Evolutionary conservation across 2,888 invertebrate species (phyloP).

Genomic region (Boloria selene): DNA sequence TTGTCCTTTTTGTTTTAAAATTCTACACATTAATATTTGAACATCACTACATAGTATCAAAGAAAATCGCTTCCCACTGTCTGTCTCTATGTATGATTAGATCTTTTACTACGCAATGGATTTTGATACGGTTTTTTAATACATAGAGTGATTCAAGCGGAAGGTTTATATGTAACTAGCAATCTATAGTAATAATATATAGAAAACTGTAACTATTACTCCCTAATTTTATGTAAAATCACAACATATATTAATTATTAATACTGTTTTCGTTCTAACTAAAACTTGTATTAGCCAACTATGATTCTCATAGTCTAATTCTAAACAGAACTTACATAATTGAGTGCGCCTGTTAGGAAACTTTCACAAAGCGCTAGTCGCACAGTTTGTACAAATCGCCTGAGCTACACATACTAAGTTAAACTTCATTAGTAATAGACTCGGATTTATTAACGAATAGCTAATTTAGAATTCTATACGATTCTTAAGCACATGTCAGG

Average conservation of each 20-base stretch:
- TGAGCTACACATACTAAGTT: constrained; percentile 24
- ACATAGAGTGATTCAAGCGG: no score
- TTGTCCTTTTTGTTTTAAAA: constrained; percentile 5
- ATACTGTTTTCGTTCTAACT: not conserved
- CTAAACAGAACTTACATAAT: constrained; percentile 8
- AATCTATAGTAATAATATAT: no score
- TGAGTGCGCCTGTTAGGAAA: constrained; percentile 22
- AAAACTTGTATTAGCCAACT: not conserved
- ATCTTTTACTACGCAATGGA: no score
- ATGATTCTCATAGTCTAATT: constrained; percentile 4
- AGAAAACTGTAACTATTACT: not conserved
- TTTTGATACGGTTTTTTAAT: no score
- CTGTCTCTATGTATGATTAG: no score
- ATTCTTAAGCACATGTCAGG: not conserved
- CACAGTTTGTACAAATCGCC: constrained; percentile 29
- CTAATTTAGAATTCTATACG: not conserved
- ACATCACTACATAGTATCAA: no score
- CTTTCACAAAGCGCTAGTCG: constrained; percentile 17
- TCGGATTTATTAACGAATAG: not conserved
- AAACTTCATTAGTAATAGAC: constrained; percentile 24
- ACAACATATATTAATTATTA: no score
- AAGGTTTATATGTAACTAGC: no score
- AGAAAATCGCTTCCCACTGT: no score
- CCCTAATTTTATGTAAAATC: no score
- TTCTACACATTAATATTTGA: not conserved